These are phyloP conservation scores for Parelbella ahira DNA, from an alignment of 2,888 invertebrate species.

Conservation along the genomic window DNA sequence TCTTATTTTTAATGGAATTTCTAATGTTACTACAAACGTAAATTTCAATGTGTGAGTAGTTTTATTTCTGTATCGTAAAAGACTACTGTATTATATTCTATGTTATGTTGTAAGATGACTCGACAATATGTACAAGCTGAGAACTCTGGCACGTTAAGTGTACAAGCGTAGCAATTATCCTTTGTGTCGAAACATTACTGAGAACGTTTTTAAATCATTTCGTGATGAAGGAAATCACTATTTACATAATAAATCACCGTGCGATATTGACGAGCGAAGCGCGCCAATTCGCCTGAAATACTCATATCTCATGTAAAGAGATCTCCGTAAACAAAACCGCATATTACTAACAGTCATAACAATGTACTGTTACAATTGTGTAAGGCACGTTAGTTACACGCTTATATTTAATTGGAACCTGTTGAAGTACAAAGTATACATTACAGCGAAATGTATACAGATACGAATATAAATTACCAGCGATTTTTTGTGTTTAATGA, in stretches of 20 bases:
- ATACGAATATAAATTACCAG: constrained; percentile 25
- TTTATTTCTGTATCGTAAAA: constrained; percentile 15
- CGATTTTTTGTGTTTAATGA: constrained; percentile 1
- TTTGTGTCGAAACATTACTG: too few relatives aligned
- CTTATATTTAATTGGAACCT: constrained; percentile 33
- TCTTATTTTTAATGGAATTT: constrained; percentile 10
- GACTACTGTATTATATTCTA: too few relatives aligned
- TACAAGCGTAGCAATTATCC: too few relatives aligned
- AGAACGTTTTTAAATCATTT: constrained; percentile 5
- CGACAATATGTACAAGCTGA: too few relatives aligned
- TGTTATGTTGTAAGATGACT: too few relatives aligned
- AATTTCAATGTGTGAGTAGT: constrained; percentile 11
- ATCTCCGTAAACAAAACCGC: constrained; percentile 24
- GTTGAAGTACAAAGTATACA: constrained; percentile 40
- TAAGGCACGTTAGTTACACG: constrained; percentile 30
- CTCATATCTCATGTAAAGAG: constrained; percentile 4
- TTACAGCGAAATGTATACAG: constrained; percentile 29
- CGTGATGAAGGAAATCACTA: constrained; percentile 9
- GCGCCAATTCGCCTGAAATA: constrained; percentile 14
- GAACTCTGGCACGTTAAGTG: too few relatives aligned
- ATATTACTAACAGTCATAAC: constrained; percentile 29
- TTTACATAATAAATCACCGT: constrained; percentile 16
- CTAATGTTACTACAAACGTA: constrained; percentile 7
- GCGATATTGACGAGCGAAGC: constrained; percentile 12
- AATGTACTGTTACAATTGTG: constrained; percentile 27